A percentile compares a stretch with the other conserved stretches of the same genome.
These are phyloP conservation scores for Neomorphus geoffroyi DNA, from an alignment of 2,797 vertebrate genomes.

Conservation along the genomic window DNA sequence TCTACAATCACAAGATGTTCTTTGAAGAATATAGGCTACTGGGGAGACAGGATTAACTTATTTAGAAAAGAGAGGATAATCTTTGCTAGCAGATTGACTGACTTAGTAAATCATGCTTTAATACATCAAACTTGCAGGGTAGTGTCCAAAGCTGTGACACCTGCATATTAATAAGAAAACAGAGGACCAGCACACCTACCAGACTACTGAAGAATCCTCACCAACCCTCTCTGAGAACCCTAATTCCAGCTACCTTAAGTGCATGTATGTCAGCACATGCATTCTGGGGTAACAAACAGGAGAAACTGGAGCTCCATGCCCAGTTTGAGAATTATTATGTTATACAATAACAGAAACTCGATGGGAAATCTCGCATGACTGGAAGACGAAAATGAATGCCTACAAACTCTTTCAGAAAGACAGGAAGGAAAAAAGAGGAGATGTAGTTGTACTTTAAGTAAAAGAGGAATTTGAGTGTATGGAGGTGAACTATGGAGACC, in stretches of 20 bases:
- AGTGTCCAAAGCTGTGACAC: neutral
- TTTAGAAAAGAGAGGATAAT: neutral
- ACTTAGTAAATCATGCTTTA: neutral
- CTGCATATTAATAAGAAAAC: neutral
- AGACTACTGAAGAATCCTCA: neutral
- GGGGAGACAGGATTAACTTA: neutral
- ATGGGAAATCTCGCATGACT: neutral
- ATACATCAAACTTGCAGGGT: neutral
- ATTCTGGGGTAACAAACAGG: neutral
- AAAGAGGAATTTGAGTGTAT: neutral
- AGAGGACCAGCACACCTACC: neutral
- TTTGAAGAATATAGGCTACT: neutral
- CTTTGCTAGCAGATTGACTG: neutral
- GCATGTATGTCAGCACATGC: neutral
- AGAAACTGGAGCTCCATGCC: neutral
- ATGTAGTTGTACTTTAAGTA: neutral
- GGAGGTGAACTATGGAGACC: neutral
- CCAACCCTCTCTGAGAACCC: neutral
- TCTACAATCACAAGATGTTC: neutral
- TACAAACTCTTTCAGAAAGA: neutral
- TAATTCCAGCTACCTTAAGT: neutral
- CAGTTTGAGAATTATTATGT: neutral
- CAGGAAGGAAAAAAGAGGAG: neutral
- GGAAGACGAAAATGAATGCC: neutral
- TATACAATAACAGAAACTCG: neutral